A percentile compares a stretch with the other conserved stretches of the same genome.
Evolutionary conservation across 1,140 invertebrate genomes (phyloP).

Genomic region (Tetraneura akinire): DNA sequence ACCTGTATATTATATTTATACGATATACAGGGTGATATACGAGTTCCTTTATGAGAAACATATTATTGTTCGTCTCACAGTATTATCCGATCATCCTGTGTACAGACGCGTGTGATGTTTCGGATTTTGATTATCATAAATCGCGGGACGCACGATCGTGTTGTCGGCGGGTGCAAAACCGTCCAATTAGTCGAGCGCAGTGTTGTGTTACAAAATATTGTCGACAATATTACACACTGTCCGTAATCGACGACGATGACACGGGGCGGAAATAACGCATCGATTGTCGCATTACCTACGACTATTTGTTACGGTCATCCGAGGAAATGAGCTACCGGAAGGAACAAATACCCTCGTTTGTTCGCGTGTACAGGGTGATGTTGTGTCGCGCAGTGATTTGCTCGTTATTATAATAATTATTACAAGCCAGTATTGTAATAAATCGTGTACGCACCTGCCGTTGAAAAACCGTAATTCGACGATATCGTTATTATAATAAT

Average conservation of each 20-base stretch:
- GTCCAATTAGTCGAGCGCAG: conserved; percentile 33
- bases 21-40: no score
- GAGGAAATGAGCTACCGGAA: conserved; percentile 22
- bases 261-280: conserved; percentile 39
- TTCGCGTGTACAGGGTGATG: no score
- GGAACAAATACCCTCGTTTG: not conserved
- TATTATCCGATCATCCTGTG: not conserved
- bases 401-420: no score
- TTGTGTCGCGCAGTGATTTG: no score
- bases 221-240: not conserved
- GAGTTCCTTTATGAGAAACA: no score
- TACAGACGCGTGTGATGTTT: not conserved
- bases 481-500: no score
- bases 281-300: conserved; percentile 31
- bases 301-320: conserved; percentile 37
- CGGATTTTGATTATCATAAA: conserved; percentile 39
- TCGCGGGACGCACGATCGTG: no score
- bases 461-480: no score
- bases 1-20: no score
- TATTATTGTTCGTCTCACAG: not conserved
- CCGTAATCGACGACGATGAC: not conserved
- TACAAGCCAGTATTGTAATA: no score
- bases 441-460: no score
- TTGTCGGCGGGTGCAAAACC: not conserved
- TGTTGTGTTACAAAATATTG: no score